Conservation (phyloP, 1,140 invertebrate genomes). For the Ips nitidus region DNA sequence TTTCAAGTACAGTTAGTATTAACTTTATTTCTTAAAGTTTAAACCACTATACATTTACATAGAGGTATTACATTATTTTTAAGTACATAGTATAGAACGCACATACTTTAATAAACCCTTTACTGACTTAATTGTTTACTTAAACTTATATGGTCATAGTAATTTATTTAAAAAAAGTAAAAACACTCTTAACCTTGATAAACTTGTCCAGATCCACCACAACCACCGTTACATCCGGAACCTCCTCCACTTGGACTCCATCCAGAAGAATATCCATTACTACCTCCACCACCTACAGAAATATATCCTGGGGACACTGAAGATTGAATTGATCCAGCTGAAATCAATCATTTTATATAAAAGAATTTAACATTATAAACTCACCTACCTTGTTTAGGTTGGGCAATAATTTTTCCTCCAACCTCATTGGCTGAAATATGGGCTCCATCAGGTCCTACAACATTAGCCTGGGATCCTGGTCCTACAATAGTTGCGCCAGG, state of each 20-base stretch:
- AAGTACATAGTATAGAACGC: too few relatives aligned
- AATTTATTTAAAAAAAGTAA: background rate
- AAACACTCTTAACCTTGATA: constrained; percentile 10
- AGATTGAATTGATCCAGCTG: constrained; percentile 37
- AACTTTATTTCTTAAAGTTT: too few relatives aligned
- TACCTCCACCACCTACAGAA: constrained; percentile 14
- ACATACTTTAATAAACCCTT: too few relatives aligned
- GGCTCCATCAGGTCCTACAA: constrained; percentile 42
- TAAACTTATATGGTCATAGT: background rate
- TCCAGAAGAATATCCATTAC: constrained; percentile 15
- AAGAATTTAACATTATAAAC: background rate
- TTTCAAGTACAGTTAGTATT: background rate
- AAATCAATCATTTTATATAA: constrained; percentile 11
- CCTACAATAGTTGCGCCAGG: constrained; percentile 41
- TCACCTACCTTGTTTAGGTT: constrained; percentile 38
- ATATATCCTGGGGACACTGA: constrained; percentile 41
- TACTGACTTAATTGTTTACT: too few relatives aligned
- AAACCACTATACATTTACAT: too few relatives aligned
- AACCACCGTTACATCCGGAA: constrained; percentile 22
- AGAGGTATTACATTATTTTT: too few relatives aligned
- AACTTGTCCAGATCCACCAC: constrained; percentile 26
- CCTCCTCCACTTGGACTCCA: constrained; percentile 5
- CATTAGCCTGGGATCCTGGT: constrained; percentile 35
- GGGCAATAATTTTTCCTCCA: constrained; percentile 40
- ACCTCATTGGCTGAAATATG: constrained; percentile 40